Evolutionary conservation across 2,113 vertebrate genomes (phyloP).

Genomic region (Calyptommatus sinebrachiatus): DNA sequence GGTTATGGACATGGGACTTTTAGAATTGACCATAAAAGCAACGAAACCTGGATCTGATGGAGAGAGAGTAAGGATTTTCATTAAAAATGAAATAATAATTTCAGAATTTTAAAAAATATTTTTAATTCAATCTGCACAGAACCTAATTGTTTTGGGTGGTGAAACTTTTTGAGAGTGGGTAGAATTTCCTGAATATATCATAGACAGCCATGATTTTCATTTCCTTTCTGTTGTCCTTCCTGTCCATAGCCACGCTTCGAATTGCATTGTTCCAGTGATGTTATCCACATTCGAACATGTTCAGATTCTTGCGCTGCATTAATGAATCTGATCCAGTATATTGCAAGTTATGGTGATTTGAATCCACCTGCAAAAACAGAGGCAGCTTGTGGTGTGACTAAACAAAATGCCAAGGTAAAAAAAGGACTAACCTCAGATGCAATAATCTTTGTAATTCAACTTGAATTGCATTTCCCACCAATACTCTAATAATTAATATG

Average conservation of each 20-base stretch:
- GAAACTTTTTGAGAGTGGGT: background rate
- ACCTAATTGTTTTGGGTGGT: background rate
- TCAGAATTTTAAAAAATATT: background rate
- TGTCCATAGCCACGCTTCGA: conserved; percentile 85
- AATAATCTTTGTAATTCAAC: background rate
- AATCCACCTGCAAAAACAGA: conserved; percentile 77
- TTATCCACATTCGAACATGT: conserved; percentile 93
- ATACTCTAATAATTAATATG: no score
- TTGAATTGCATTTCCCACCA: background rate
- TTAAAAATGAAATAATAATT: conserved; percentile 27
- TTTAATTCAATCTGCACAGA: background rate
- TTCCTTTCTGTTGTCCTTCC: conserved; percentile 57
- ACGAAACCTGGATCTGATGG: conserved; percentile 83
- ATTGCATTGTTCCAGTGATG: conserved; percentile 93
- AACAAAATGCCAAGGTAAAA: conserved; percentile 81
- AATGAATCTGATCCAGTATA: conserved; percentile 98
- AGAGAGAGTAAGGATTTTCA: conserved; percentile 78
- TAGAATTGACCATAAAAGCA: conserved; percentile 91
- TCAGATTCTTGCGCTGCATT: conserved; percentile 94
- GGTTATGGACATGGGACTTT: conserved; percentile 94
- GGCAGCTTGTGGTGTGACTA: conserved; percentile 68
- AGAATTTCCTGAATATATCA: background rate
- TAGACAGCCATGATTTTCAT: background rate
- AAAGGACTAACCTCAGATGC: background rate
- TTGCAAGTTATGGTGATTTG: conserved; percentile 94